Evolutionary conservation across 2,888 invertebrate species (phyloP), one percentile per base, ranked within the genome.

Genomic region (Petrolisthes cinctipes): DNA sequence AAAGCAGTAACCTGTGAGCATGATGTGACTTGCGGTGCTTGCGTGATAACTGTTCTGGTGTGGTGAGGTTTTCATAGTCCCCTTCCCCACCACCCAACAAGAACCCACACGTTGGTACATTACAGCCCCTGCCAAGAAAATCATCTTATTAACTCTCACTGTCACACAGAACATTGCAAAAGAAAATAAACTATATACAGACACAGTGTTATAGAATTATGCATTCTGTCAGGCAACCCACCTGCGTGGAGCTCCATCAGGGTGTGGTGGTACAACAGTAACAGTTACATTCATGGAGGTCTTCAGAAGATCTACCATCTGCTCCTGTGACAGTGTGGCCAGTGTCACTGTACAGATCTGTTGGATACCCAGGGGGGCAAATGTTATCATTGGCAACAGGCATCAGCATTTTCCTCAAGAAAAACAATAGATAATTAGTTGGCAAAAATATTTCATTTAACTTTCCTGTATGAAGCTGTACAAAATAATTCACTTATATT

Each of bases 281-380:
- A 98, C 96, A 75, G 96, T 96, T 83, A 98, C 97, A 79, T 96
- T 96, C 90, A 96, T 95, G 5, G 97, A 97, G 0, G 97, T 98
- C 93, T 97, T 96, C 89, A 98, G 94, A 91, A 98, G 94, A 93
- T 98, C 98, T 61, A 98, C 97, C 95, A 98, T 97, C 93, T 97
- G 97, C 92, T 97, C 97, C 93, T 98, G 97, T 61, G 95, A 96
- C 90, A 98, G 93, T 0, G 97, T 97, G 5, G 97, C 96, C 56
- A 97, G 97, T 57, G 97, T 97, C 51, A 97, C 96, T 92, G 97
- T 96, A 92, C 97, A 97, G 91, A 97, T 97, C 93, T 93, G 91
- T 14, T 82, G 68, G 68, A 85, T n/a, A 83, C 66, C 73, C 14
- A 83, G 20, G 4, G 57, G 37, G 23, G 80, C 61, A 71, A 20